Evolutionary conservation across 2,113 vertebrate species (phyloP), one percentile per base, ranked within the genome.

Genomic region (Gallinago media): DNA sequence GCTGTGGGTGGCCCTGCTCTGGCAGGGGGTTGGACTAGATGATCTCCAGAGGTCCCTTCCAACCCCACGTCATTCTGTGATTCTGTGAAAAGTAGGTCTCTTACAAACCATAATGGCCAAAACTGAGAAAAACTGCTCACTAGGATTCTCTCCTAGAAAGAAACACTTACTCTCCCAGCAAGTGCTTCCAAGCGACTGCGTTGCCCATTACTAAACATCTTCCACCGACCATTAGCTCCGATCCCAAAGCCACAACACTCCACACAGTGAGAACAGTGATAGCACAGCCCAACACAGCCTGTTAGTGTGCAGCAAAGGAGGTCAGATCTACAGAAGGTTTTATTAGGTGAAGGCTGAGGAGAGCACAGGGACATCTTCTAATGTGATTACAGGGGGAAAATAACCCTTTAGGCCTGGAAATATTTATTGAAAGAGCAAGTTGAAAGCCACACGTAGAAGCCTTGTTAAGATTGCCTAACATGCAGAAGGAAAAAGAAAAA

Each of bases 391-490:
- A 59, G 65, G 87, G 38, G 38, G 5, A 38, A 38, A 38, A 67
- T 21, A 46, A 46, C 9, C 22, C 54, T 90, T 94, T 88, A 95
- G 93, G 94, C 75, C 82, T 92, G 44, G 65, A 92, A 79, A 73
- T 94, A 92, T 54, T 95, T 74, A 97, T 25, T 92, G 81, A 87
- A 81, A 96, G 83, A 98, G 96, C 78, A 95, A 95, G 95, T 72
- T 55, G 88, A 96, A 97, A 96, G 97, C 94, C 97, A 96, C 77
- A 90, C 10, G 47, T 76, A 89, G 67, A 97, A 96, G 97, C 95
- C 79, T 96, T 94, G 97, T 98, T 98, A 98, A 97, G 95, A 78
- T 89, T 93, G 86, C 96, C 97, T 97, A 97, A 95, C 98, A 98
- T 98, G 98, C 98, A 98, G 94, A 84, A 93, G 34, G 70, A 63